phyloP scores from a whole-genome alignment of 1,140 invertebrate species.

The Sminthurinus signatus region DNA sequence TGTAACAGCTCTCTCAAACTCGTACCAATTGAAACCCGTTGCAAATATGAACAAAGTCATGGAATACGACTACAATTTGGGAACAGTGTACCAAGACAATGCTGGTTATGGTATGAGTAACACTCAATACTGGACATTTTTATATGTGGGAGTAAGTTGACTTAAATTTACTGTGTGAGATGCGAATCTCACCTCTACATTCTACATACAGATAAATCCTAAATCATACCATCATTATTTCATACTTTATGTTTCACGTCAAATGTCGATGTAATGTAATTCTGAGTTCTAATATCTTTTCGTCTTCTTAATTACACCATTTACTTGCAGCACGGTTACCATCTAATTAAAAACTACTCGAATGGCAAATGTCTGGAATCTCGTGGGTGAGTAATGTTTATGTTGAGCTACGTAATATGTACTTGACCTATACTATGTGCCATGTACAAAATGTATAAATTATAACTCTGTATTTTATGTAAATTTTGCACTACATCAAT shows the following conservation, averaged over 20 bases:
- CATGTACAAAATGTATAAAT: not conserved
- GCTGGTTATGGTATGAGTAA: not conserved
- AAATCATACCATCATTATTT: no score
- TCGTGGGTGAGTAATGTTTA: not conserved
- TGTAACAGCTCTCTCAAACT: not conserved
- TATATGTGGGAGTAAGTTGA: no score
- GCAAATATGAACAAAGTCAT: not conserved
- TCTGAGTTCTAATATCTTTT: no score
- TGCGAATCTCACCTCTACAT: no score
- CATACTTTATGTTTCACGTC: no score
- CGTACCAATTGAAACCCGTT: not conserved
- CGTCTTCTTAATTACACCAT: not conserved
- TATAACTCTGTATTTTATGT: not conserved
- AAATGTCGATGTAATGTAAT: no score
- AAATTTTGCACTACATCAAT: not conserved
- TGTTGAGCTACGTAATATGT: not conserved
- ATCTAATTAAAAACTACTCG: conserved; percentile 4
- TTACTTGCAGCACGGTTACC: conserved; percentile 1
- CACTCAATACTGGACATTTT: not conserved
- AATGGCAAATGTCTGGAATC: not conserved
- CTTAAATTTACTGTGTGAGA: no score
- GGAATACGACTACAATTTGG: not conserved
- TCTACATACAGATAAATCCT: no score
- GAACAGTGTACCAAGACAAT: not conserved
- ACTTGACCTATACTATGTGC: not conserved